Evolutionary conservation across 2,888 invertebrate species (phyloP), one percentile per base, ranked within the genome.

Genomic region (Zootermopsis nevadensis): DNA sequence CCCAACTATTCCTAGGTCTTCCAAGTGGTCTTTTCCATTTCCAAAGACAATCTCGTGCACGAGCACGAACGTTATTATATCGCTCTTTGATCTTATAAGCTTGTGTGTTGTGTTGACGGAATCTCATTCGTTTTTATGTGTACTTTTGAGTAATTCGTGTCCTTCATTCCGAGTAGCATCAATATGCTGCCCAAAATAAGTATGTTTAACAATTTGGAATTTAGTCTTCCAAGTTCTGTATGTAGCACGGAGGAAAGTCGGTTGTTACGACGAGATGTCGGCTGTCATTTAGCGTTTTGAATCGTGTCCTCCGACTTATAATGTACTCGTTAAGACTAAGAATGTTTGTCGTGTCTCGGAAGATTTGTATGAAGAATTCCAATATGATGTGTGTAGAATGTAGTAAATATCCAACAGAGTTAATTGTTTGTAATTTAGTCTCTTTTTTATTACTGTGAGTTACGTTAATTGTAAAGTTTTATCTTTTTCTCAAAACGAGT

Each of bases 331-430:
- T 48, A 48, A 48, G 48, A 15, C 19, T 48, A 15, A 19, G 19
- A 48, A 12, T 48, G 19, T 69, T 33, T 33, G 38, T 38, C n/a
- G 74, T 74, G 12, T 74, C 33, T 69, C 69, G 12, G 31, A 69
- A 69, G 33, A 69, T 24, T 69, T 69, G 27, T 30, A 30, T 66
- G 27, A 30, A 27, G 30, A 27, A 31, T 69, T 8, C 69, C 38
- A 74, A n/a, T 74, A 38, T 38, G 38, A 33, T 74, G 74, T 42
- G 38, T 74, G 38, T 74, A 38, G 74, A 74, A 24, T 31, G 33
- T 33, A 72, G 72, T 30, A 15, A 4, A 15, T 60, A 15, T 66
- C 27, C 19, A 33, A 33, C 38, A 74, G 6, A 31, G 22, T 15
- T 0, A 33, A 33, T 10, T 3, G 67, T 6, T 69, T 60, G 60